Base-by-base conservation (phyloP, 2,113 vertebrate species). In the Syrrhaptes paradoxus region DNA sequence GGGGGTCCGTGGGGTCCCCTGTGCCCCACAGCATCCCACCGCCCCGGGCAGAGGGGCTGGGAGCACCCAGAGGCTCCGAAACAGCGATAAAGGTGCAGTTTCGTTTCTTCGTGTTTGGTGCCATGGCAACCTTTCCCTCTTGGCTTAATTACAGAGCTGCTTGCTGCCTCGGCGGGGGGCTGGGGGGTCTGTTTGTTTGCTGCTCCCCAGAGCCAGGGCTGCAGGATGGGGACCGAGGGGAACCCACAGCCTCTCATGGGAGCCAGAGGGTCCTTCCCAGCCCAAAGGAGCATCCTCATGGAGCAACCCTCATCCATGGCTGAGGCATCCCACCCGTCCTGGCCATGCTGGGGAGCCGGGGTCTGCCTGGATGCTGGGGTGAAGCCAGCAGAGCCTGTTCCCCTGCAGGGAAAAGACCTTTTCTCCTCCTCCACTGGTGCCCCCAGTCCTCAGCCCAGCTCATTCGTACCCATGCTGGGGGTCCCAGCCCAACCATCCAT, bases 121-220 rank as follows among this genome's bases (percentile, higher is more conserved):
- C 95, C 95, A 96, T 96, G 93, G 97, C 91, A 96, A 97, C 96
- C 83, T 95, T 94, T 81, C 94, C 89, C 73, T 43, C 83, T 90
- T 89, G 87, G 80, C 88, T 95, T 95, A 90, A 94, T 95, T 94
- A 85, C 83, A 70, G 91, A 90, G 93, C 78, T 12, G 21, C 78
- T 28, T 77, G 59, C 80, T 17, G 87, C 72, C 91, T 92, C 51
- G 0, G 17, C 9, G 2, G 62, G 71, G 78, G 48, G 25, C 12
- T 6, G 13, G 25, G 63, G 55, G 28, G 6, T 9, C 63, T 80
- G 32, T 16, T 31, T 58, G 26, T 3, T 65, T 5, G 0, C 45
- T 13, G 41, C 20, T 96, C 73, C 72, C 38, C 63, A 34, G 71
- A 72, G 83, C 51, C 67, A 29, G 58, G 29, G 29, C 45, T 31